These are phyloP conservation scores for Fregata magnificens DNA, from an alignment of 2,113 vertebrate species.

Conservation along the genomic window DNA sequence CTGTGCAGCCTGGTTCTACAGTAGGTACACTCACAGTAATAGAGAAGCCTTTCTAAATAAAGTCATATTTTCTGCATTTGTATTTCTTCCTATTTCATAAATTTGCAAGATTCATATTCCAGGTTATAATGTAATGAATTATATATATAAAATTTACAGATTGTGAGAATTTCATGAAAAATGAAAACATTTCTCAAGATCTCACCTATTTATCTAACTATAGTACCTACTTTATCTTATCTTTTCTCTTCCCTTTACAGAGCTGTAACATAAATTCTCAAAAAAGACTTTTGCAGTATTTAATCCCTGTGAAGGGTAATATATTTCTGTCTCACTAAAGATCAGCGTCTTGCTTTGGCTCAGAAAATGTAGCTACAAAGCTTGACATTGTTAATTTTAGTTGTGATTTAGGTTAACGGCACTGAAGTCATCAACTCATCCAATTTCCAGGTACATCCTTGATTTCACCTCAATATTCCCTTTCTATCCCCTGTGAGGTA, in stretches of 20 bases:
- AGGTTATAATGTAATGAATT: not conserved
- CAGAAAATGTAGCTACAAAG: conserved; percentile 37
- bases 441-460: conserved; percentile 22
- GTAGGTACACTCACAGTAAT: not conserved
- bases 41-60: not conserved
- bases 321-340: conserved; percentile 36
- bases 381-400: conserved; percentile 46
- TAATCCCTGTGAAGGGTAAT: conserved; percentile 57
- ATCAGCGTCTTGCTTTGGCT: conserved; percentile 26
- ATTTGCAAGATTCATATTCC: not conserved
- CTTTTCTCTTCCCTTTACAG: conserved; percentile 17
- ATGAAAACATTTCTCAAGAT: conserved; percentile 37
- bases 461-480: conserved; percentile 23
- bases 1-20: not conserved
- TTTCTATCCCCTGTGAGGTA: not conserved
- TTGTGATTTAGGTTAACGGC: conserved; percentile 28
- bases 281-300: conserved; percentile 6
- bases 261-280: conserved; percentile 46
- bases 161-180: conserved; percentile 26
- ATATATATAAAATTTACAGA: not conserved
- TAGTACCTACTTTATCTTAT: not conserved
- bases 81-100: not conserved
- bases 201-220: conserved; percentile 29
- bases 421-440: conserved; percentile 9
- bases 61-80: not conserved